Percentiles rank a stretch among this genome's conserved stretches.
Conservation (phyloP, 2,888 invertebrate species). For the Xanthorhoe designata region DNA sequence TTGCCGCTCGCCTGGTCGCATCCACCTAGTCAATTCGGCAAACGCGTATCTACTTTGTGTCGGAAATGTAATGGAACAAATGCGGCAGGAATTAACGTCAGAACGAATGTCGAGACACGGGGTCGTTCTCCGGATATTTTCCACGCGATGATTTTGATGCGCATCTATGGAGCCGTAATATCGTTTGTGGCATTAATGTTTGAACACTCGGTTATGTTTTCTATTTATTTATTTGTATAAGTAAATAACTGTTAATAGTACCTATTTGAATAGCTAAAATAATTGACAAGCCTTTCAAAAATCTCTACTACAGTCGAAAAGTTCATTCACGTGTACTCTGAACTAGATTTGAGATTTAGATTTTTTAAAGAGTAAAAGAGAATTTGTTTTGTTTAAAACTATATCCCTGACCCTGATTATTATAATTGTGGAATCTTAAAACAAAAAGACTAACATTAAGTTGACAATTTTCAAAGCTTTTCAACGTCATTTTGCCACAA, state of each 20-base stretch:
- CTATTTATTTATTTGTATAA: conserved; percentile 42
- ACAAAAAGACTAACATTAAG: background rate
- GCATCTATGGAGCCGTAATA: conserved; percentile 74
- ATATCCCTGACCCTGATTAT: background rate
- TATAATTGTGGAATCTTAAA: background rate
- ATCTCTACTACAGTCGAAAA: conserved; percentile 10
- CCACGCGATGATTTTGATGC: conserved; percentile 83
- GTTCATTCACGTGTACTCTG: background rate
- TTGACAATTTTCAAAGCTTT: conserved; percentile 6
- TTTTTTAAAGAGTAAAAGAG: background rate
- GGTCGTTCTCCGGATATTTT: conserved; percentile 82
- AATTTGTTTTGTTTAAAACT: background rate
- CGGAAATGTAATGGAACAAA: conserved; percentile 86
- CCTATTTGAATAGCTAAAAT: conserved; percentile 20
- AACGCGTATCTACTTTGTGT: conserved; percentile 85
- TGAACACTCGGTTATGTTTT: conserved; percentile 33
- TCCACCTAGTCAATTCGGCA: conserved; percentile 85
- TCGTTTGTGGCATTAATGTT: conserved; percentile 62
- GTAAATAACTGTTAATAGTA: conserved; percentile 27
- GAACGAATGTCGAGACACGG: conserved; percentile 83
- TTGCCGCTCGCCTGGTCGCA: conserved; percentile 79
- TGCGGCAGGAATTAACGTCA: conserved; percentile 85
- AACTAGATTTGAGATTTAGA: background rate
- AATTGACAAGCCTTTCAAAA: conserved; percentile 19
- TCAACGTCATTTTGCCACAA: conserved; percentile 27